These are phyloP conservation scores for Nephrotoma appendiculata DNA, from an alignment of 2,888 invertebrate genomes.

Conservation along the genomic window DNA sequence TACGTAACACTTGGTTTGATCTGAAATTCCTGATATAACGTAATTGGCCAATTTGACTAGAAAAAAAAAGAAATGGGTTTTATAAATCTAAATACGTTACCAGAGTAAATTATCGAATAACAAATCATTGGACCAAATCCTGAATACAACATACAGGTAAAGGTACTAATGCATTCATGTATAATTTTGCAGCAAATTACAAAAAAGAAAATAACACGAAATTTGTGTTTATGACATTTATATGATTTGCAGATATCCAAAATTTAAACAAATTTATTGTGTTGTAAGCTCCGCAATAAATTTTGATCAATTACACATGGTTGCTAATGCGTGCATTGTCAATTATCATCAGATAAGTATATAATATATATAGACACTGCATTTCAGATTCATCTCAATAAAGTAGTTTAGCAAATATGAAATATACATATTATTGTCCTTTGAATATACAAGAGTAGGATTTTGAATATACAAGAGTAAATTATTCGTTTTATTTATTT, in stretches of 20 bases:
- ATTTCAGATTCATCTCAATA: not conserved
- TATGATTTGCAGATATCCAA: not conserved
- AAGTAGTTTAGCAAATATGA: not conserved
- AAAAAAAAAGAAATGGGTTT: too few species aligned
- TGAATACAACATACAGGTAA: too few species aligned
- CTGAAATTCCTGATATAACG: too few species aligned
- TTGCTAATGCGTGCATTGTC: not conserved
- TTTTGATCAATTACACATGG: too few species aligned
- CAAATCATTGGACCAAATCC: too few species aligned
- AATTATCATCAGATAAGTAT: not conserved
- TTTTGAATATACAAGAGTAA: not conserved
- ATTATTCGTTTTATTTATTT: not conserved
- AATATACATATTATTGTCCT: not conserved
- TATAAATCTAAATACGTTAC: too few species aligned
- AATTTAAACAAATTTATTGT: not conserved
- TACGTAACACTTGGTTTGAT: too few species aligned
- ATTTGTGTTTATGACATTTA: not conserved
- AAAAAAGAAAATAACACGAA: not conserved
- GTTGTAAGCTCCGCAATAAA: not conserved
- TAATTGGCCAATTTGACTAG: too few species aligned
- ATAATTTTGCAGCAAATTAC: not conserved
- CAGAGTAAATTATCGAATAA: too few species aligned
- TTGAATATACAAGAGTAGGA: too few species aligned
- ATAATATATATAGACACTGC: not conserved
- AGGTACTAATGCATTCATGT: too few species aligned